Conservation (phyloP, 2,888 invertebrate species). For the Gymnocheta viridis region DNA sequence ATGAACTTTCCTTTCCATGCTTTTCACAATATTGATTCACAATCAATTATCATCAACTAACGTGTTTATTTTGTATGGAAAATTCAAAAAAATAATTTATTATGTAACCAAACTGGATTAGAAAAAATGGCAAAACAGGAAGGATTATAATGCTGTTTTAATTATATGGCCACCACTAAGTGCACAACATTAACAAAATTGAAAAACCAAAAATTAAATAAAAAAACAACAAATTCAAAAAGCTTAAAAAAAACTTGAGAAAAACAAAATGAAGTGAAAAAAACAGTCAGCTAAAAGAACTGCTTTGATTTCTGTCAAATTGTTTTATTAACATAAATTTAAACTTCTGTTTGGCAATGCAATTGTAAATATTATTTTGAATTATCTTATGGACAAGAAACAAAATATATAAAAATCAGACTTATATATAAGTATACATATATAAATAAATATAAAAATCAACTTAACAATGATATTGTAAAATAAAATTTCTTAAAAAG, state of each 20-base stretch:
- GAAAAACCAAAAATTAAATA: neutral
- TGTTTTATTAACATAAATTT: neutral
- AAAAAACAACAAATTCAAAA: neutral
- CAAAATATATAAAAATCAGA: slow-evolving; percentile 18
- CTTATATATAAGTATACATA: slow-evolving; percentile 13
- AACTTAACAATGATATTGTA: slow-evolving; percentile 55
- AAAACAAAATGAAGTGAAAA: neutral
- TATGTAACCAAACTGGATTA: too few relatives aligned
- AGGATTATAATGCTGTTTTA: neutral
- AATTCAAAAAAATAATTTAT: too few relatives aligned
- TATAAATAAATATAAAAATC: slow-evolving; percentile 20
- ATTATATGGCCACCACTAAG: neutral
- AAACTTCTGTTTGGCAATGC: slow-evolving; percentile 36
- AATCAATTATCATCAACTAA: too few relatives aligned
- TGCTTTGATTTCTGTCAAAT: slow-evolving; percentile 35
- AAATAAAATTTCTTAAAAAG: slow-evolving; percentile 30
- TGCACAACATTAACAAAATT: neutral
- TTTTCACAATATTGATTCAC: too few relatives aligned
- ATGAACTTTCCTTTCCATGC: neutral
- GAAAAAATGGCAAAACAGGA: too few relatives aligned
- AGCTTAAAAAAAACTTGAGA: slow-evolving; percentile 12
- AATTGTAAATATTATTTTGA: slow-evolving; percentile 60
- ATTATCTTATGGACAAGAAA: slow-evolving; percentile 3
- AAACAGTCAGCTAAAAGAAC: slow-evolving; percentile 37
- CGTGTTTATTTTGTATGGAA: too few relatives aligned